Conservation (phyloP, 2,113 vertebrate species). For the Oxyruncus cristatus region DNA sequence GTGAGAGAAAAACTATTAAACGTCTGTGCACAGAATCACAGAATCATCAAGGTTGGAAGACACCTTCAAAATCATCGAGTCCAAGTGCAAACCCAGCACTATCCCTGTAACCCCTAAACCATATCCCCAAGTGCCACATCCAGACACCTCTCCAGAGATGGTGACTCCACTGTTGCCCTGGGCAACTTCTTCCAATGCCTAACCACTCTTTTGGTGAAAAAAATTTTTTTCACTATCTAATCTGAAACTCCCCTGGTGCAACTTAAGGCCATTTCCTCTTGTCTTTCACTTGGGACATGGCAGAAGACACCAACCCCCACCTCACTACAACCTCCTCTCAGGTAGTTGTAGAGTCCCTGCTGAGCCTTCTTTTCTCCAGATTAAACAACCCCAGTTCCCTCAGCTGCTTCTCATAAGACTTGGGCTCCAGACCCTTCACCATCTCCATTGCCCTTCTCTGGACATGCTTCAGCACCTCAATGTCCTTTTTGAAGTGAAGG, state of each 20-base stretch:
- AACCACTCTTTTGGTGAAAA: neutral
- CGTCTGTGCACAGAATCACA: neutral
- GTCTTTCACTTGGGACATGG: neutral
- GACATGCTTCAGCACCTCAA: neutral
- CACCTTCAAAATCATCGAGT: neutral
- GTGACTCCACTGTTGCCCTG: neutral
- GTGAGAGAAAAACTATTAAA: neutral
- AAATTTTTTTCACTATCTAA: neutral
- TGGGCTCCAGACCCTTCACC: neutral
- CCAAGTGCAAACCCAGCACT: neutral
- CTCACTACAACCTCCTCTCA: neutral
- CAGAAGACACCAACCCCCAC: neutral
- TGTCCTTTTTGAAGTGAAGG: neutral
- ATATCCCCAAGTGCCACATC: neutral
- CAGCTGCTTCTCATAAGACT: neutral
- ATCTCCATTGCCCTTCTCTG: accelerated
- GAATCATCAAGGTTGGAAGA: neutral
- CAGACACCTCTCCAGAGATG: neutral
- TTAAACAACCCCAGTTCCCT: neutral
- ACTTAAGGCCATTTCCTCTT: neutral
- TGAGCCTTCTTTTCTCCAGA: neutral
- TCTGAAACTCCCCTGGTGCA: neutral
- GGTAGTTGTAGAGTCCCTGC: neutral
- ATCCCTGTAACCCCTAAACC: neutral
- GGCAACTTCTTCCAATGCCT: neutral